Conservation (phyloP, 2,888 invertebrate species). For the Pemphredon lugubris region DNA sequence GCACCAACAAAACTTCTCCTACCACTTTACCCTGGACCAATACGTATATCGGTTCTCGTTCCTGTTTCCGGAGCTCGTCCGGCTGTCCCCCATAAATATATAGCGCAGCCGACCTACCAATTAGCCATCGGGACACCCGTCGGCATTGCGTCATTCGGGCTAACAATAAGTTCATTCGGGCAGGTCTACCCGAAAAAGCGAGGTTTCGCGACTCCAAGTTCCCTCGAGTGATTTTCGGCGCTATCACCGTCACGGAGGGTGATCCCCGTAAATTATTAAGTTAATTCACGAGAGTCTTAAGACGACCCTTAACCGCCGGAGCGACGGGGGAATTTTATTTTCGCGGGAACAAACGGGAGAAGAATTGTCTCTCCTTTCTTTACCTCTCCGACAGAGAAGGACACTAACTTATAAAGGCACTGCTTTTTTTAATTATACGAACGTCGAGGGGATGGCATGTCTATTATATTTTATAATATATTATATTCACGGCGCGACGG, state of each 20-base stretch:
- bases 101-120: conserved; percentile 63
- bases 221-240: neutral
- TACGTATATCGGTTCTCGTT: conserved; percentile 54
- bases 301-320: too few species aligned
- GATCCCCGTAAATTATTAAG: neutral
- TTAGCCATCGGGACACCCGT: conserved; percentile 64
- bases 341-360: neutral
- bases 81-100: conserved; percentile 63
- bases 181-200: conserved; percentile 17
- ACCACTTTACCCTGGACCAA: conserved; percentile 51
- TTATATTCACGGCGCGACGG: too few species aligned
- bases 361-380: neutral
- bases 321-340: neutral
- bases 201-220: neutral
- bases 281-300: neutral
- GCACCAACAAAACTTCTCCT: conserved; percentile 67
- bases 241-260: neutral
- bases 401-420: neutral
- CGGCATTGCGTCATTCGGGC: conserved; percentile 40
- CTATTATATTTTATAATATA: too few species aligned
- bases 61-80: conserved; percentile 59
- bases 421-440: too few species aligned
- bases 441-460: too few species aligned
- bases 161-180: conserved; percentile 40
- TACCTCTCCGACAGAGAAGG: neutral